A percentile compares a stretch with the other conserved stretches of the same genome.
These are phyloP conservation scores for Campoletis raptor DNA, from an alignment of 2,888 invertebrate species.

Conservation along the genomic window DNA sequence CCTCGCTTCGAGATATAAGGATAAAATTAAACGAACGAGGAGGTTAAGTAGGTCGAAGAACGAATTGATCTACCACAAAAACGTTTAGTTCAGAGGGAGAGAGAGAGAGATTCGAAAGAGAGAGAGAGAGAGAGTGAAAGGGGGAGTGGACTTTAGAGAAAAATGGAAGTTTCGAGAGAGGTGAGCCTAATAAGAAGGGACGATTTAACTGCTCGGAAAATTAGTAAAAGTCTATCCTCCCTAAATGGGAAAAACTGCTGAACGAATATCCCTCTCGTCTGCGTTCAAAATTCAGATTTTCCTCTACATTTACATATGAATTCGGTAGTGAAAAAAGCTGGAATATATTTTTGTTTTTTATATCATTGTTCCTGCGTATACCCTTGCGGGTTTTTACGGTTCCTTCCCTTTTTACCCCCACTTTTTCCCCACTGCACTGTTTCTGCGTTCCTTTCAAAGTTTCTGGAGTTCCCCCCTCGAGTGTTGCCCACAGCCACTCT, in stretches of 20 bases:
- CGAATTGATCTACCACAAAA: slow-evolving; percentile 56
- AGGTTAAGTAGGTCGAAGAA: slow-evolving; percentile 43
- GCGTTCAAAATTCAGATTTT: slow-evolving; percentile 41
- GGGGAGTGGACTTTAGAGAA: slow-evolving; percentile 27
- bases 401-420: too few species aligned
- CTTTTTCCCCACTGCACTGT: too few species aligned
- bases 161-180: slow-evolving; percentile 14
- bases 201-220: slow-evolving; percentile 72
- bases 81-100: slow-evolving; percentile 58
- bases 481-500: too few species aligned
- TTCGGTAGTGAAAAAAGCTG: slow-evolving; percentile 37
- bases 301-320: slow-evolving; percentile 66
- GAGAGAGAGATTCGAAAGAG: too few species aligned
- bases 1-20: slow-evolving; percentile 12
- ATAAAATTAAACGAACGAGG: slow-evolving; percentile 42
- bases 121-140: background rate
- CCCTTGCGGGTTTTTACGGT: too few species aligned
- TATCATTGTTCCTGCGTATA: too few species aligned
- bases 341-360: slow-evolving; percentile 27
- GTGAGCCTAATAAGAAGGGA: slow-evolving; percentile 69
- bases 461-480: too few species aligned
- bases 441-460: too few species aligned
- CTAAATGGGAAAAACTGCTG: slow-evolving; percentile 49
- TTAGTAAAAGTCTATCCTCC: slow-evolving; percentile 71
- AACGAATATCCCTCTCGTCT: slow-evolving; percentile 24